These are phyloP conservation scores for Xestia rhomboidea DNA, from an alignment of 2,888 invertebrate species.

Conservation along the genomic window DNA sequence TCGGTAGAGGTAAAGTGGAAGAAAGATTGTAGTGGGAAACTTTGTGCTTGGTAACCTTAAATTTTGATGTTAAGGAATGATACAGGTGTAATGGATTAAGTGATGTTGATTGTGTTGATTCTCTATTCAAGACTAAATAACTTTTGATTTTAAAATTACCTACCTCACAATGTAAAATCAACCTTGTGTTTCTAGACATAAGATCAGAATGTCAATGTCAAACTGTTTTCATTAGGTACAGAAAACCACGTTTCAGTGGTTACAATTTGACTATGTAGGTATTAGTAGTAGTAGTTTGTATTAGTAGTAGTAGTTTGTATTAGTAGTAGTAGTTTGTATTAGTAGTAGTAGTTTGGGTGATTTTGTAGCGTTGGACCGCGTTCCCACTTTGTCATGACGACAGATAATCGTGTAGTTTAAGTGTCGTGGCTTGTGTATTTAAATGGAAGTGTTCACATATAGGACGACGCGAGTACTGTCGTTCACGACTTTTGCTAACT, in stretches of 20 bases:
- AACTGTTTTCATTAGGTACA: not conserved
- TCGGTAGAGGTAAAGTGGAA: constrained; percentile 17
- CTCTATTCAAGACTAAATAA: not conserved
- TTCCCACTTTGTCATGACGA: no score
- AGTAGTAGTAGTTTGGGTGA: no score
- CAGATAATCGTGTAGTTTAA: no score
- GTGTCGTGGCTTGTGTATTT: no score
- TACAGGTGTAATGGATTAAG: not conserved
- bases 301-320: no score
- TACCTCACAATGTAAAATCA: not conserved
- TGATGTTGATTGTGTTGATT: not conserved
- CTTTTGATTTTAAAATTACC: not conserved
- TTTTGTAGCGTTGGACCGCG: no score
- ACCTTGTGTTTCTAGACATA: not conserved
- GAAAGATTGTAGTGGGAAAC: constrained; percentile 66
- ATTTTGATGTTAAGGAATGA: constrained; percentile 45
- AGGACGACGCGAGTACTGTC: no score
- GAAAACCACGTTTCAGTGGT: not conserved
- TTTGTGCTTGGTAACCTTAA: constrained; percentile 66
- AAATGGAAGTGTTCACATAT: no score
- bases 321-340: no score
- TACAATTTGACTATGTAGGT: not conserved
- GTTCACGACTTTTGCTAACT: no score
- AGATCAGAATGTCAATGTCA: not conserved
- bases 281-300: no score